A percentile compares a stretch with the other conserved stretches of the same genome.
phyloP scores from a whole-genome alignment of 2,888 invertebrate genomes.

The Agrotis puta region DNA sequence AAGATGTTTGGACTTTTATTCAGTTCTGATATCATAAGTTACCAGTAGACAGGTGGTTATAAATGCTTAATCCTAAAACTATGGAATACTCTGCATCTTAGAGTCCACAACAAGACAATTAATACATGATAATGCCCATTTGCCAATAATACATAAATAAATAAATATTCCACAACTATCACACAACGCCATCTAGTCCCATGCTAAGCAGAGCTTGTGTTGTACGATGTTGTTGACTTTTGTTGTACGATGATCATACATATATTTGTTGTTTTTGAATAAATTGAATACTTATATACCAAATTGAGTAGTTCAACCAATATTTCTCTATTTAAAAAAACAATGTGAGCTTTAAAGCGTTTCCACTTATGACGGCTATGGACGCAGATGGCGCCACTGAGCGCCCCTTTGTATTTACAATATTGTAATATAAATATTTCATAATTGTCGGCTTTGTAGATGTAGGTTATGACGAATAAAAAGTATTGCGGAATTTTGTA shows the following conservation, averaged over 20 bases:
- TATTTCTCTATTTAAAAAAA: conserved; percentile 27
- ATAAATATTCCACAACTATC: no score
- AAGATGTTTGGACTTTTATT: conserved; percentile 5
- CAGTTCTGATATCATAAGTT: neutral
- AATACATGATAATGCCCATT: neutral
- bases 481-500: conserved; percentile 57
- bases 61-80: neutral
- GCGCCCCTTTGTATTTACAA: conserved; percentile 56
- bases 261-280: no score
- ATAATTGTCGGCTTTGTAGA: conserved; percentile 63
- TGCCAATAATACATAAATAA: neutral
- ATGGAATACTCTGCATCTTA: conserved; percentile 1
- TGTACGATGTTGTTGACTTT: no score
- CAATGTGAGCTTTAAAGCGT: conserved; percentile 64
- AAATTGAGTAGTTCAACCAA: conserved; percentile 41
- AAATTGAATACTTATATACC: conserved; percentile 7
- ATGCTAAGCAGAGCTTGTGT: no score
- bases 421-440: conserved; percentile 61
- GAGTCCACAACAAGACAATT: neutral
- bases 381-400: conserved; percentile 51
- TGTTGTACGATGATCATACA: no score
- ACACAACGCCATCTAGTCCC: no score
- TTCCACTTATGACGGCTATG: conserved; percentile 64
- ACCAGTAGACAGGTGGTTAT: neutral
- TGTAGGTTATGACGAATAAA: conserved; percentile 64